Evolutionary conservation across 2,113 vertebrate species (phyloP), one percentile per base, ranked within the genome.

Genomic region (Toxotes jaculatrix): DNA sequence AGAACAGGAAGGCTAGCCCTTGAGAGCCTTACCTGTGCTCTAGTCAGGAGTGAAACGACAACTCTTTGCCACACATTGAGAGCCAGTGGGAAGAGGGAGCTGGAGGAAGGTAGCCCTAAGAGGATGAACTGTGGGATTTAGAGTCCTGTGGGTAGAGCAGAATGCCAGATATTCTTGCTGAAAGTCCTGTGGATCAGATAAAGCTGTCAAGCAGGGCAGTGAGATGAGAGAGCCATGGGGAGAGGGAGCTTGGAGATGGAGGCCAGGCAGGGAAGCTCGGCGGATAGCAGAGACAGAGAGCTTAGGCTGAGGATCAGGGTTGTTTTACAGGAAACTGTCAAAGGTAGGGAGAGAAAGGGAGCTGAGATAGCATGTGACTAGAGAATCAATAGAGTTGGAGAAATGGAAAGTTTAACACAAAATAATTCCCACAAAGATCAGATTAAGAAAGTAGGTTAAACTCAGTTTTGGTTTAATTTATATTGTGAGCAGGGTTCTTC

Each of bases 141-240:
- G 74, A 90, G 86, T 92, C 92, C 84, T 91, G 91, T 84, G 91
- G 91, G 86, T 88, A 80, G 88, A 79, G 90, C 83, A 72, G 88
- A 82, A 90, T 81, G 88, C 82, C 91, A 88, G 92, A 90, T 88
- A 90, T 89, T 87, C 87, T 84, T 53, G 84, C 85, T 68, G 59
- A 93, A 93, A 93, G 92, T 91, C 91, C 87, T 83, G 92, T 72
- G 93, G 93, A 93, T 94, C 93, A 94, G 92, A 93, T 92, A 91
- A 89, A 94, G 93, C 93, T 93, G 92, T 94, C 92, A 93, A 92
- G 92, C 91, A 89, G 91, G 83, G 92, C 81, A 86, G 80, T 36
- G 89, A 92, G 91, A 93, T 91, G 93, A 90, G 90, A 93, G 92
- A 91, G 85, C 87, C 82, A 84, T 69, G 79, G 85, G 88, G 84